These are phyloP conservation scores for Pecten maximus DNA, from an alignment of 2,888 invertebrate genomes.

Conservation along the genomic window DNA sequence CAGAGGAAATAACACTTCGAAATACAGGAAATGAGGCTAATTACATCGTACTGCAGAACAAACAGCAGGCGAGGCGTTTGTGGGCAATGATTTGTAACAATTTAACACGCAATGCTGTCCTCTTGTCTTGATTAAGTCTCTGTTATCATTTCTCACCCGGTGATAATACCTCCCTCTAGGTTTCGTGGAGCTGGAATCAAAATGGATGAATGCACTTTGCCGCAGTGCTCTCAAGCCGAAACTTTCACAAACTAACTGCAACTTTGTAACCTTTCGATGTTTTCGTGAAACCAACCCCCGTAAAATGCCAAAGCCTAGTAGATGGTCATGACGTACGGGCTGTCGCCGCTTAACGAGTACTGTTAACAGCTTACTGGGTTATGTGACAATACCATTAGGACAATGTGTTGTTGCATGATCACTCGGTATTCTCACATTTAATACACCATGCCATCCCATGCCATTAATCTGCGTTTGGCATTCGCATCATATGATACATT, in stretches of 20 bases:
- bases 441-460: background rate
- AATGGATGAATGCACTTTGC: slow-evolving; percentile 27
- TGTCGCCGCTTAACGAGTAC: background rate
- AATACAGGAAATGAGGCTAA: slow-evolving; percentile 5
- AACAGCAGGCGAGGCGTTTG: slow-evolving; percentile 5
- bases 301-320: background rate
- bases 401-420: slow-evolving; percentile 1
- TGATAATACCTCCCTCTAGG: slow-evolving; percentile 13
- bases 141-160: background rate
- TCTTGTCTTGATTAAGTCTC: slow-evolving; percentile 33
- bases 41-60: slow-evolving; percentile 9
- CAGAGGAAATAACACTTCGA: slow-evolving; percentile 11
- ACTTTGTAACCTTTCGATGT: background rate
- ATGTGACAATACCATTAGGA: slow-evolving; percentile 20
- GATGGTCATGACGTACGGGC: background rate
- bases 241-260: background rate
- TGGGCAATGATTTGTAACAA: slow-evolving; percentile 28
- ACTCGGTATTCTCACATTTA: background rate
- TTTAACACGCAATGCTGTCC: background rate
- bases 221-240: background rate
- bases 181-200: background rate
- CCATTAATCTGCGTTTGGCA: background rate
- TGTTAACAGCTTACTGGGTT: background rate
- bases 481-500: background rate
- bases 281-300: background rate